Evolutionary conservation across 1,140 invertebrate species (phyloP).

Genomic region (Arctopsyche grandis): DNA sequence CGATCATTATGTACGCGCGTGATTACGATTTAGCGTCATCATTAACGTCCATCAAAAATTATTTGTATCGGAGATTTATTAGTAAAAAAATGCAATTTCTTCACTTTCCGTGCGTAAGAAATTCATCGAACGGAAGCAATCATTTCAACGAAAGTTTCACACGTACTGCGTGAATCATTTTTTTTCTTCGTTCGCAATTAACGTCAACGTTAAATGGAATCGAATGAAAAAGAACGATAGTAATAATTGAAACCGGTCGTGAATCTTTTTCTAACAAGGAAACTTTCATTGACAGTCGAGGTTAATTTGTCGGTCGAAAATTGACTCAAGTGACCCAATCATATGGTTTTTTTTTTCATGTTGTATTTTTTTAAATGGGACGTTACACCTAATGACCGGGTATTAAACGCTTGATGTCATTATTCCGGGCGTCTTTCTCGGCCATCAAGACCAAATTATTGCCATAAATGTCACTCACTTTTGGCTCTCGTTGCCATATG

Average conservation of each 20-base stretch:
- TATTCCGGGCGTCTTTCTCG: constrained; percentile 5
- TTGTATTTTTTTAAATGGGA: constrained; percentile 10
- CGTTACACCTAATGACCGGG: constrained; percentile 26
- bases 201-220: no score
- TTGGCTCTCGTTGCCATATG: constrained; percentile 17
- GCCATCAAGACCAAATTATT: constrained; percentile 17
- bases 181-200: no score
- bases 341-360: neutral
- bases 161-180: no score
- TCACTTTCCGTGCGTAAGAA: neutral
- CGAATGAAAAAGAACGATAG: no score
- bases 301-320: constrained; percentile 18
- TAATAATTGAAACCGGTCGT: no score
- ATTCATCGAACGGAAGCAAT: no score
- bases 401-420: constrained; percentile 28
- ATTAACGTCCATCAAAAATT: constrained; percentile 13
- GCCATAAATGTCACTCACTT: constrained; percentile 43
- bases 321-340: constrained; percentile 23
- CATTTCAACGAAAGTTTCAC: no score
- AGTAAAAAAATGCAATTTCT: neutral
- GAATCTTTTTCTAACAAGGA: no score
- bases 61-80: neutral
- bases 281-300: neutral
- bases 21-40: constrained; percentile 8
- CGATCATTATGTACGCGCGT: no score